Base-by-base conservation (phyloP, 2,113 vertebrate species). In the Castor canadensis region DNA sequence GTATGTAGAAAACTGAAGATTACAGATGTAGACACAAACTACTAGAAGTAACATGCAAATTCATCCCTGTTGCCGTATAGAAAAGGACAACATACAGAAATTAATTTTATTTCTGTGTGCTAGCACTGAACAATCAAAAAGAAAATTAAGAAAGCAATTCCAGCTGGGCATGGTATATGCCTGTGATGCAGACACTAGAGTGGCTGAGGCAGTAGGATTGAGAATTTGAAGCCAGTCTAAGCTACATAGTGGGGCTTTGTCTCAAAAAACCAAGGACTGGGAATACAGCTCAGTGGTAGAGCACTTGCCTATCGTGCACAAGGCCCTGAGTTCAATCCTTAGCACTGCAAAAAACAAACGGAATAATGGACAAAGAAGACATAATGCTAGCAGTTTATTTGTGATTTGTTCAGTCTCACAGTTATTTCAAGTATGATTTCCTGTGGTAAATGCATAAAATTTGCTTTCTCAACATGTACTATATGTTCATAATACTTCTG, bases 381-480 rank as follows among this genome's bases (percentile, higher is more conserved):
- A 60, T 49, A 38, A n/a, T n/a, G n/a, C n/a, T n/a, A n/a, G n/a
- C 43, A 77, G 35, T 38, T 81, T 54, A 11, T 96, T 93, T 91
- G 76, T 96, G 92, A 97, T 97, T 97, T 98, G 69, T 97, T 96
- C 96, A 97, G 30, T 97, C 95, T 97, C 91, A 95, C 60, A 90
- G 93, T 91, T 98, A 91, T 94, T 97, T 98, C 90, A 95, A 92
- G 89, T 0, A 0, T 95, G 89, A 92, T 98, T 97, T 98, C 24
- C 93, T 89, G 86, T 96, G 89, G 71, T 73, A 91, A 89, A 76
- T 93, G 89, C 92, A 93, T 95, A 91, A 94, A 98, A 98, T 97
- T 0, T 64, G 80, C 96, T 98, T 98, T 96, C 93, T 95, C 97
- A 91, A 90, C 90, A 96, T 71, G 72, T 62, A 62, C 11, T 96